Evolutionary conservation across 2,113 vertebrate species (phyloP), one percentile per base, ranked within the genome.

Genomic region (Rhinogobius similis): DNA sequence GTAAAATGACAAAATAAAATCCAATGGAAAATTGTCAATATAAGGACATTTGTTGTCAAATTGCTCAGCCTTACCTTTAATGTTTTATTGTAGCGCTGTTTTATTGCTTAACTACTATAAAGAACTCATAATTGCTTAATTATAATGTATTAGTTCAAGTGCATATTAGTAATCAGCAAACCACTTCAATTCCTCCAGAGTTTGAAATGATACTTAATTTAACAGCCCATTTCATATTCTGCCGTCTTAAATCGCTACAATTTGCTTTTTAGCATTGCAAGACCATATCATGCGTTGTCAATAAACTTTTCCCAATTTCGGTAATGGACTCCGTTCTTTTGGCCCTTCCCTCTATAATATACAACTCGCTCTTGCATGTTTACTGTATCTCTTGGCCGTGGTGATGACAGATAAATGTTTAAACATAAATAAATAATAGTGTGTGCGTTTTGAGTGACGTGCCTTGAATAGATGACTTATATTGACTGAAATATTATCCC

Each of bases 151-250:
- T 48, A 61, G 56, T 56, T 61, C 63, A 26, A 14, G 1, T 61
- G 10, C 62, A 41, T 26, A 59, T 65, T 10, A 32, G 13, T 20
- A 43, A 48, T 71, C 62, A 75, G 56, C 39, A 29, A 0, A 18
- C 21, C 38, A 23, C 53, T 50, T 79, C 21, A 61, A 46, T 70
- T 70, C 5, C 65, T 46, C 9, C 20, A 66, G 9, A 70, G n/a
- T 24, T 56, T 70, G 32, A 70, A 58, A 52, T 70, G 21, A 38
- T 23, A 24, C 53, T 48, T 52, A 16, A 72, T 65, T 20, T 72
- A 38, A 36, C 27, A 21, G 4, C 52, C 50, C 61, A 56, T 46
- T 67, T 56, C 6, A 62, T 52, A 18, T 44, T 65, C 12, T 14
- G 5, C 29, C 10, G 38, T 62, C 29, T 14, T 41, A 70, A 44